Conservation (phyloP, 1,140 invertebrate genomes). For the Varroa destructor region DNA sequence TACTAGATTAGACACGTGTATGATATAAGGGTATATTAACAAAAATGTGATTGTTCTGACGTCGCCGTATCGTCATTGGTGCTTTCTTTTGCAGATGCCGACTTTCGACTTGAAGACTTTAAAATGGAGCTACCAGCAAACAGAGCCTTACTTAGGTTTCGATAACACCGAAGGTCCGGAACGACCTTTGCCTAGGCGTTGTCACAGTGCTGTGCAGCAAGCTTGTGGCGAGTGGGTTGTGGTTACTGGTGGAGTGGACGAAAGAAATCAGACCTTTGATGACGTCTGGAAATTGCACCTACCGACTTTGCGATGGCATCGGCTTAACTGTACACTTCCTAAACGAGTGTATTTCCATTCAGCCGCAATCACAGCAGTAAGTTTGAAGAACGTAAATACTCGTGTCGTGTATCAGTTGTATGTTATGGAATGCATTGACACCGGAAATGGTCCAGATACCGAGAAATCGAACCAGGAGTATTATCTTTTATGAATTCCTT, state of each 20-base stretch:
- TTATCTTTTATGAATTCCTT: too few species aligned
- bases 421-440: too few species aligned
- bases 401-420: too few species aligned
- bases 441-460: too few species aligned
- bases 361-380: background rate
- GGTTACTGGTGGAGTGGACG: background rate
- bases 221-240: background rate
- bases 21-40: too few species aligned
- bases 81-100: background rate
- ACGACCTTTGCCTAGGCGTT: background rate
- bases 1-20: too few species aligned
- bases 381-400: background rate
- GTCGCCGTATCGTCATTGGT: too few species aligned
- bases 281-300: conserved; percentile 17
- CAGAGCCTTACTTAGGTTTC: background rate
- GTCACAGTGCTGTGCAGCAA: conserved; percentile 9
- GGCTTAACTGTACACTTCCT: background rate
- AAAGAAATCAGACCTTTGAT: background rate
- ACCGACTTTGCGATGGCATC: background rate
- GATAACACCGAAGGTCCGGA: background rate
- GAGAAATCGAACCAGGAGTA: too few species aligned
- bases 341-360: background rate
- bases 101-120: conserved; percentile 9
- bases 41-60: too few species aligned
- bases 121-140: background rate